Conservation (phyloP, 2,888 invertebrate species). For the Poecilobothrus nobilitatus region DNA sequence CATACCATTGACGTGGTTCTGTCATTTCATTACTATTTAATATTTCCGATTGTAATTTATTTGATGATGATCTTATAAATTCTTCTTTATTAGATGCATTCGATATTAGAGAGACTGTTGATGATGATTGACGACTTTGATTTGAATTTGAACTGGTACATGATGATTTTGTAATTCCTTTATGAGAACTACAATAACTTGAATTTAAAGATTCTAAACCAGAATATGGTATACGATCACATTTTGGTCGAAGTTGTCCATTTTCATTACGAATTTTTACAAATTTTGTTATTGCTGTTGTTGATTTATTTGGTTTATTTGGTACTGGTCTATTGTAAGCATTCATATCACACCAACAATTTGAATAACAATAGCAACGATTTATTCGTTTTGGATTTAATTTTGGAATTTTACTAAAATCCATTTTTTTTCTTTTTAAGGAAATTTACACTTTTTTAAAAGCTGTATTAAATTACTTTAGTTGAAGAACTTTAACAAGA, state of each 20-base stretch:
- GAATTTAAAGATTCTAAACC: not conserved
- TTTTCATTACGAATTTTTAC: not conserved
- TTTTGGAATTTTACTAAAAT: not conserved
- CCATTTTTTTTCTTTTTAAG: no score
- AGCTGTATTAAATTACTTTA: no score
- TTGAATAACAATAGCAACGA: not conserved
- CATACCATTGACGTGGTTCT: not conserved
- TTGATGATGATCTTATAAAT: not conserved
- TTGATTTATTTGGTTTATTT: not conserved
- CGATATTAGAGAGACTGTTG: not conserved
- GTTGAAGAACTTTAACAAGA: no score
- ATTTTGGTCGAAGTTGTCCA: not conserved
- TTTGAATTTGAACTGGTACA: not conserved
- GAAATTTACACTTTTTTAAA: no score
- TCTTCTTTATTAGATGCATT: not conserved
- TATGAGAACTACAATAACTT: not conserved
- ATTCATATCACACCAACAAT: not conserved
- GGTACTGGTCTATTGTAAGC: not conserved
- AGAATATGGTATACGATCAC: not conserved
- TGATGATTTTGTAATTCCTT: not conserved
- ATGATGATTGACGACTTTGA: not conserved
- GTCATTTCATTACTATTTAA: not conserved
- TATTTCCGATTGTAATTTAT: no score
- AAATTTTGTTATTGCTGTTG: not conserved
- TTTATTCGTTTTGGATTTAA: not conserved